A percentile compares a stretch with the other conserved stretches of the same genome.
Conservation (phyloP, 2,797 vertebrate species). For the Taeniopygia guttata region DNA sequence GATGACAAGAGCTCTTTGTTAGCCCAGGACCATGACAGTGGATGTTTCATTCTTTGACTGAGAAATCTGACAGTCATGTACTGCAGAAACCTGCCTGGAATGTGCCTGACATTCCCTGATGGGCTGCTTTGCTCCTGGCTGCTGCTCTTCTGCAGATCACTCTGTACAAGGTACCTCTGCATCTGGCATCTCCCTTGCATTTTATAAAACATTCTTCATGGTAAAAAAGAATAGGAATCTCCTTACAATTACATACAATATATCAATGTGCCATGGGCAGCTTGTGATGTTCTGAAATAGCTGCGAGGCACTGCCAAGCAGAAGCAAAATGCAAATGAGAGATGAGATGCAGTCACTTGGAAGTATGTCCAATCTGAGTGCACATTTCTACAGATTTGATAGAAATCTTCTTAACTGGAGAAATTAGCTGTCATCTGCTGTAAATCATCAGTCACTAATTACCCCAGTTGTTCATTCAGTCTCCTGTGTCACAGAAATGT, state of each 20-base stretch:
- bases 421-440: constrained; percentile 56
- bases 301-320: not conserved
- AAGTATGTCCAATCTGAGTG: not conserved
- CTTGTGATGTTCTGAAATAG: constrained; percentile 15
- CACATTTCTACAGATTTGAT: constrained; percentile 15
- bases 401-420: constrained; percentile 41
- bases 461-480: not conserved
- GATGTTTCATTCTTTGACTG: fast-evolving
- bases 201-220: not conserved
- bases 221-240: not conserved
- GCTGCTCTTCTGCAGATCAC: not conserved
- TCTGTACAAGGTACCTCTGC: not conserved
- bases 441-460: constrained; percentile 32
- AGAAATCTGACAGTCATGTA: not conserved
- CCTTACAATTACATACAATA: not conserved
- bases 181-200: not conserved
- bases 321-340: constrained; percentile 15
- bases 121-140: not conserved
- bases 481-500: not conserved
- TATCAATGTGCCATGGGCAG: not conserved
- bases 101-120: not conserved
- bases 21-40: not conserved
- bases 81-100: not conserved
- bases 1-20: not conserved
- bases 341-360: constrained; percentile 25